These are phyloP conservation scores for Pseudocheirus occidentalis DNA, from an alignment of 2,797 vertebrate genomes.

Conservation along the genomic window DNA sequence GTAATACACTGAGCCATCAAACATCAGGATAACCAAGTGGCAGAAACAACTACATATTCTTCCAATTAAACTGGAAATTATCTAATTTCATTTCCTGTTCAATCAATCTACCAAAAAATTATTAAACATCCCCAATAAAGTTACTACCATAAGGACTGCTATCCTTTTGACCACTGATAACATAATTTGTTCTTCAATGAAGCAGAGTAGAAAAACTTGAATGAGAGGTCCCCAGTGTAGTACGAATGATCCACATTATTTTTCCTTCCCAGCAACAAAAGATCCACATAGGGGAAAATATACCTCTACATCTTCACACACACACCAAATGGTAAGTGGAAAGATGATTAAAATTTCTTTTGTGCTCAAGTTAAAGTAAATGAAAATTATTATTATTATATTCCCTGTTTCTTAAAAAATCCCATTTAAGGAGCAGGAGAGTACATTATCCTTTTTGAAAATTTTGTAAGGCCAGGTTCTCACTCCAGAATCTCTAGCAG, in stretches of 20 bases:
- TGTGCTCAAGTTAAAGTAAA: not conserved
- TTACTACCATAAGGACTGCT: not conserved
- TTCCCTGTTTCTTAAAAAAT: not conserved
- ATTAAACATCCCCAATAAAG: not conserved
- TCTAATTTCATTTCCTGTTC: not conserved
- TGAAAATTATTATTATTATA: not conserved
- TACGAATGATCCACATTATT: accelerated
- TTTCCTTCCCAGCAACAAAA: not conserved
- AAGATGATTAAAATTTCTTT: not conserved
- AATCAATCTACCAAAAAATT: not conserved
- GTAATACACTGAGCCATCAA: not conserved
- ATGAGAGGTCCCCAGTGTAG: not conserved
- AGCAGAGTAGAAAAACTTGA: not conserved
- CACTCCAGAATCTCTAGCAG: not conserved
- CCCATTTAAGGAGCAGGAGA: not conserved
- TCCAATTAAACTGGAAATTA: not conserved
- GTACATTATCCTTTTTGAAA: not conserved
- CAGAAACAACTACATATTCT: not conserved
- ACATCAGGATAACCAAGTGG: not conserved
- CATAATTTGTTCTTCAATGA: not conserved
- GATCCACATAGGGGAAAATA: not conserved
- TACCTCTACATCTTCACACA: accelerated
- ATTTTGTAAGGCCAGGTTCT: not conserved
- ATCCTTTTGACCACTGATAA: accelerated
- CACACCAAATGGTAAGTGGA: accelerated